Conservation (phyloP, 2,797 vertebrate genomes). For the Choloepus didactylus region DNA sequence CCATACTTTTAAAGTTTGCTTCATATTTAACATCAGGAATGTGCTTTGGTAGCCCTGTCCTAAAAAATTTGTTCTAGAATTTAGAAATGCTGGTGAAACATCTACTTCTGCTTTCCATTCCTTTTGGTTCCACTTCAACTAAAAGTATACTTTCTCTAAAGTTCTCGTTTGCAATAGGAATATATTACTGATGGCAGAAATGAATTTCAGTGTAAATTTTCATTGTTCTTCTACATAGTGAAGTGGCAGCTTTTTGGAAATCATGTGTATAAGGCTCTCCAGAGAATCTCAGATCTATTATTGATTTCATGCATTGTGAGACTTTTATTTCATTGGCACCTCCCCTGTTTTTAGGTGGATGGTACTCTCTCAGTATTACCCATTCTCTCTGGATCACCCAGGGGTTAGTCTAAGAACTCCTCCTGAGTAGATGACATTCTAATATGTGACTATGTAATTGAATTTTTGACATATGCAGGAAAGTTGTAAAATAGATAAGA, state of each 20-base stretch:
- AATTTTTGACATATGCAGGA: conserved; percentile 86
- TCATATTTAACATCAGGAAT: conserved; percentile 33
- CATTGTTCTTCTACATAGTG: conserved; percentile 84
- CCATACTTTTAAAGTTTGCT: conserved; percentile 2
- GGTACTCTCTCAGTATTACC: conserved; percentile 46
- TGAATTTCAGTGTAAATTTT: conserved; percentile 85
- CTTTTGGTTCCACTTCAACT: background rate
- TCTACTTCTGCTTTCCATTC: background rate
- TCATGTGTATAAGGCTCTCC: conserved; percentile 81
- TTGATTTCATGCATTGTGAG: conserved; percentile 81
- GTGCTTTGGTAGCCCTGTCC: conserved; percentile 5
- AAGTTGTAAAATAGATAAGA: conserved; percentile 84
- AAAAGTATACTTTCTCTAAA: conserved; percentile 16
- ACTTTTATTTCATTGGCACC: background rate
- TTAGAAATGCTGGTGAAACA: background rate
- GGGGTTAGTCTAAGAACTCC: conserved; percentile 61
- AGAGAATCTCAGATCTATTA: conserved; percentile 83
- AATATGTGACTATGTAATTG: conserved; percentile 83
- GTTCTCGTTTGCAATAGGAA: conserved; percentile 71
- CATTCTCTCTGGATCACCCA: conserved; percentile 72
- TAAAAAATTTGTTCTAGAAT: conserved; percentile 41
- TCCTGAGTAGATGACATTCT: conserved; percentile 77
- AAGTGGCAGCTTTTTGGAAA: conserved; percentile 83
- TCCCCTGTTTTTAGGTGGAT: background rate
- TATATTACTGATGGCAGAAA: conserved; percentile 79